These are phyloP conservation scores for Lota lota DNA, from an alignment of 2,113 vertebrate species.

Conservation along the genomic window DNA sequence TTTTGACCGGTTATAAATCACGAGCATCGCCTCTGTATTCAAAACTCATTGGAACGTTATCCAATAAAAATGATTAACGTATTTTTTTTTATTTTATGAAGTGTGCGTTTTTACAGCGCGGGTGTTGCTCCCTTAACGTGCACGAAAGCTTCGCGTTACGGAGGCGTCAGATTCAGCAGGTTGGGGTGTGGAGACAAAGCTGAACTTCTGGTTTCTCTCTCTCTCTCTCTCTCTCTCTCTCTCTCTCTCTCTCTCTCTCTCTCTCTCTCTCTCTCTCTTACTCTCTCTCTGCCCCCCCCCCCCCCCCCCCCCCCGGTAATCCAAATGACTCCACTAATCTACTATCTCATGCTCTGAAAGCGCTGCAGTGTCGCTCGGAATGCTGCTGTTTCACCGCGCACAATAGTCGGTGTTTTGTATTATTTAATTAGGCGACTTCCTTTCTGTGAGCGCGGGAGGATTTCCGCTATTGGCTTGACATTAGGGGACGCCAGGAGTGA, in stretches of 20 bases:
- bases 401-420: no score
- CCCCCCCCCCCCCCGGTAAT: no score
- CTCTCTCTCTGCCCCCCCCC: no score
- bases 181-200: conserved; percentile 6
- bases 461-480: conserved; percentile 37
- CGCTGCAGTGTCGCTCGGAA: no score
- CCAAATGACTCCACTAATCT: no score
- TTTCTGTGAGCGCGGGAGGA: conserved; percentile 5
- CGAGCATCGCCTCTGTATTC: conserved; percentile 27
- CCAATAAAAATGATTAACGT: conserved; percentile 5
- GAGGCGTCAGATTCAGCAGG: conserved; percentile 57
- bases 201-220: no score
- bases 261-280: no score
- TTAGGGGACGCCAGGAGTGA: conserved; percentile 38
- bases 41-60: conserved; percentile 40
- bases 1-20: conserved; percentile 24
- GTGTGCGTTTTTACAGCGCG: conserved; percentile 62
- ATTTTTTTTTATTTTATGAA: conserved; percentile 18
- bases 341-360: no score
- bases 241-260: no score
- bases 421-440: no score
- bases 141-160: conserved; percentile 23
- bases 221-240: no score
- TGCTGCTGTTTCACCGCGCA: no score
- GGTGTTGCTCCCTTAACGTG: conserved; percentile 38